phyloP scores from a whole-genome alignment of 2,797 vertebrate genomes.

The Takifugu ocellatus region DNA sequence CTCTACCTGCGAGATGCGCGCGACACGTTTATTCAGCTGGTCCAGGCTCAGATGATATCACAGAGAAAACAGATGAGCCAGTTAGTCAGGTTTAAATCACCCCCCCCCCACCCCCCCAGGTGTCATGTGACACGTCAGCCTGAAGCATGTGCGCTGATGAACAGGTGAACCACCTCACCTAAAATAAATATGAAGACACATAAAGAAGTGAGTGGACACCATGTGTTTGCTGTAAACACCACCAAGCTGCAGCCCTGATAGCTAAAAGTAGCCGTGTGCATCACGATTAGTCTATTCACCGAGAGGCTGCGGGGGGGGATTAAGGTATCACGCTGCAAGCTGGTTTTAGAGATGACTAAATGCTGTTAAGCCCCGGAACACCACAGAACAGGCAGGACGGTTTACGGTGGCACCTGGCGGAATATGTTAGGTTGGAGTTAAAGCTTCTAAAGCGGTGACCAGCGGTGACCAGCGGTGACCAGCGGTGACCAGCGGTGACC shows the following conservation, averaged over 20 bases:
- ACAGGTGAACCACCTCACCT: too few relatives aligned
- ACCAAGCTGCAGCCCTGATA: constrained; percentile 11
- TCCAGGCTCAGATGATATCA: constrained; percentile 15
- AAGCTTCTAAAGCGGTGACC: neutral
- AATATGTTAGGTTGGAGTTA: constrained; percentile 13
- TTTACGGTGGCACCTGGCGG: constrained; percentile 10
- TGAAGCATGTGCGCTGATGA: neutral
- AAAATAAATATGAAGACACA: neutral
- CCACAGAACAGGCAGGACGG: constrained; percentile 17
- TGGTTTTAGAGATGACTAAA: constrained; percentile 58
- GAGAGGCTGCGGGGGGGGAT: constrained; percentile 40
- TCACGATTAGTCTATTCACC: constrained; percentile 41
- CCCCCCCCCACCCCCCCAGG: neutral
- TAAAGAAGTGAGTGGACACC: neutral
- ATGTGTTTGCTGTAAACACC: constrained; percentile 3
- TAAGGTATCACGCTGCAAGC: constrained; percentile 61
- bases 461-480: too few relatives aligned
- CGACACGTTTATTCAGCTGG: constrained; percentile 5
- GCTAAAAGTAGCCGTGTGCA: constrained; percentile 50
- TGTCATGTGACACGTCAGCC: constrained; percentile 22
- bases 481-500: too few relatives aligned
- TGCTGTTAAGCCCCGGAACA: constrained; percentile 51
- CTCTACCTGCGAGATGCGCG: too few relatives aligned
- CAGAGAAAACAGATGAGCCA: constrained; percentile 28
- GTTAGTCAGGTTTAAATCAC: constrained; percentile 46